These are phyloP conservation scores for Lasioglossum figueresi DNA, from an alignment of 2,888 invertebrate genomes.

Conservation along the genomic window DNA sequence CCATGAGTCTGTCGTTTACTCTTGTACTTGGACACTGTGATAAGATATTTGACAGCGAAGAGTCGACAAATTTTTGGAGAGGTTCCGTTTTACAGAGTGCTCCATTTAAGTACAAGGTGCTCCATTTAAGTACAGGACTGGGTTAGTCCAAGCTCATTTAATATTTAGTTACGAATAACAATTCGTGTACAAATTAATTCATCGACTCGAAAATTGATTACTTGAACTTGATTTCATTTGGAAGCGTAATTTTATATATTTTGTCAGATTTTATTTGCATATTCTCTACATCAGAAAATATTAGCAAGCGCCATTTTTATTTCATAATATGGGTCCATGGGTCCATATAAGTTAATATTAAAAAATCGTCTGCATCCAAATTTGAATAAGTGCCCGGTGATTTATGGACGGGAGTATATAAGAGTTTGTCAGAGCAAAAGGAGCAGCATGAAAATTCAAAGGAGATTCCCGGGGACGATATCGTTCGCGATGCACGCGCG, in stretches of 20 bases:
- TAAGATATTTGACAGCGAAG: background rate
- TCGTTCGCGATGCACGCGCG: constrained; percentile 9
- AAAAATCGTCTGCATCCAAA: no score
- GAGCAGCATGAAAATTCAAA: background rate
- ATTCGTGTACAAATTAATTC: background rate
- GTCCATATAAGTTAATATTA: no score
- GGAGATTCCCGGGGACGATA: constrained; percentile 6
- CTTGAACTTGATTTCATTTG: no score
- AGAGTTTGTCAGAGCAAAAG: background rate
- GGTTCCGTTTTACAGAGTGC: background rate
- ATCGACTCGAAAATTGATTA: no score
- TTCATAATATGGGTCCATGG: no score
- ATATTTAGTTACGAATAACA: background rate
- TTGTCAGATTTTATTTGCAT: no score
- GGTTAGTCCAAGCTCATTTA: no score
- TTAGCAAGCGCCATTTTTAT: no score
- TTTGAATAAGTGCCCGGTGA: no score
- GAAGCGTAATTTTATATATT: no score
- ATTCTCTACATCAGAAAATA: no score
- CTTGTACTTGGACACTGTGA: background rate
- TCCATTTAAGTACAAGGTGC: background rate
- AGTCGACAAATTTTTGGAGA: background rate
- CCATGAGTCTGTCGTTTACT: background rate
- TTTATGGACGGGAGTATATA: background rate
- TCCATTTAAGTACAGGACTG: background rate